Conservation (phyloP, 2,888 invertebrate species). For the Pristionchus mayeri region DNA sequence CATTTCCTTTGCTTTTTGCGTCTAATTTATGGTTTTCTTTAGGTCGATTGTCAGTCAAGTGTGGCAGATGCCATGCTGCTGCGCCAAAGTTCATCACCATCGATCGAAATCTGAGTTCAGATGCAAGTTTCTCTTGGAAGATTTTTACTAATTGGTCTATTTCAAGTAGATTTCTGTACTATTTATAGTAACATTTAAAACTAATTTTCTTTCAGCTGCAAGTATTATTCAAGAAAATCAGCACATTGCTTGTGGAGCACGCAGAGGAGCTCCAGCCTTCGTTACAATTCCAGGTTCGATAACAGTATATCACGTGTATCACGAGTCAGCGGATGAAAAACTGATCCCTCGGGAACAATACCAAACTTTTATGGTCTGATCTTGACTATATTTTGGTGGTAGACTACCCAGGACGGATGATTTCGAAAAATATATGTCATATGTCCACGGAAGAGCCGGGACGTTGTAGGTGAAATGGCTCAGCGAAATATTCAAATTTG, state of each 20-base stretch:
- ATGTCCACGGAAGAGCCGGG: too few relatives aligned
- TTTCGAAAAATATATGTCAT: too few relatives aligned
- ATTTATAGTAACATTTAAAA: too few relatives aligned
- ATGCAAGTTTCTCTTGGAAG: not conserved
- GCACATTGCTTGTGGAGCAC: not conserved
- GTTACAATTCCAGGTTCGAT: not conserved
- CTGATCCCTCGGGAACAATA: too few relatives aligned
- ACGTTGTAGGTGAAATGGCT: too few relatives aligned
- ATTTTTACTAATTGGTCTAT: not conserved
- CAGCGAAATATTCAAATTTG: too few relatives aligned
- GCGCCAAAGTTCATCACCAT: not conserved
- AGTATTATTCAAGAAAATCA: not conserved
- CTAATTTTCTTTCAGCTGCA: slow-evolving; percentile 11
- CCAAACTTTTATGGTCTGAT: too few relatives aligned
- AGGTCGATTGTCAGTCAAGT: not conserved
- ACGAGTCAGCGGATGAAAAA: too few relatives aligned
- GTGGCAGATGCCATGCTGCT: not conserved
- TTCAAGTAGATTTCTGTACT: too few relatives aligned
- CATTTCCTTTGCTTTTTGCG: not conserved
- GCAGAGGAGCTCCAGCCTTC: not conserved
- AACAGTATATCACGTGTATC: too few relatives aligned
- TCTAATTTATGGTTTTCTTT: not conserved
- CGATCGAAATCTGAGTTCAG: not conserved
- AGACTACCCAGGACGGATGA: too few relatives aligned
- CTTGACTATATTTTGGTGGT: too few relatives aligned